phyloP scores from a whole-genome alignment of 2,888 invertebrate genomes.

The Falcaria lacertinaria region DNA sequence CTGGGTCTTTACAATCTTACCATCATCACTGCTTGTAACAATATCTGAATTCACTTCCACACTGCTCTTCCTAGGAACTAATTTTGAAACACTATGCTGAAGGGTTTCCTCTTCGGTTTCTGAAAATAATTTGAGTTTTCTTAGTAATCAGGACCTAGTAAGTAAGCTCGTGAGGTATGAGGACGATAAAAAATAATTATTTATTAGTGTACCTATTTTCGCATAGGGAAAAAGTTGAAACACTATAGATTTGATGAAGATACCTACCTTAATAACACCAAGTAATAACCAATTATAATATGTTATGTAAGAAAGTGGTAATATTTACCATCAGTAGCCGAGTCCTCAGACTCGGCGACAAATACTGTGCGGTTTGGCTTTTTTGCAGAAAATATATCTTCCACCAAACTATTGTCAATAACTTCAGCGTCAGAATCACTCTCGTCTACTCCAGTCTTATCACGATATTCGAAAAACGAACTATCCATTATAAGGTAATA shows the following conservation, averaged over 20 bases:
- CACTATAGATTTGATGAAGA: background rate
- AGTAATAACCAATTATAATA: no score
- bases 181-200: no score
- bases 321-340: constrained; percentile 43
- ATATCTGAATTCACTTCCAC: constrained; percentile 25
- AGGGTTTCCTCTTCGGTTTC: constrained; percentile 28
- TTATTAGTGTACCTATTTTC: no score
- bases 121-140: constrained; percentile 14
- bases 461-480: constrained; percentile 67
- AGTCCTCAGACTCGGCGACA: constrained; percentile 67
- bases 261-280: no score
- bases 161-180: background rate
- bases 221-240: no score
- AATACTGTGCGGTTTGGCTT: constrained; percentile 59
- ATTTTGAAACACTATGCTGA: constrained; percentile 19
- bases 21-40: constrained; percentile 56
- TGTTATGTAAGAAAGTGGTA: no score
- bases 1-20: constrained; percentile 29
- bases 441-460: constrained; percentile 37
- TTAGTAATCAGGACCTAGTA: background rate
- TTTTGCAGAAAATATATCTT: constrained; percentile 35
- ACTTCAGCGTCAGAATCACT: constrained; percentile 56
- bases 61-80: constrained; percentile 29
- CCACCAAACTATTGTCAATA: constrained; percentile 55
- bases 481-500: constrained; percentile 45